Evolutionary conservation across 1,140 invertebrate genomes (phyloP).

Genomic region (Oryctes rhinoceros): DNA sequence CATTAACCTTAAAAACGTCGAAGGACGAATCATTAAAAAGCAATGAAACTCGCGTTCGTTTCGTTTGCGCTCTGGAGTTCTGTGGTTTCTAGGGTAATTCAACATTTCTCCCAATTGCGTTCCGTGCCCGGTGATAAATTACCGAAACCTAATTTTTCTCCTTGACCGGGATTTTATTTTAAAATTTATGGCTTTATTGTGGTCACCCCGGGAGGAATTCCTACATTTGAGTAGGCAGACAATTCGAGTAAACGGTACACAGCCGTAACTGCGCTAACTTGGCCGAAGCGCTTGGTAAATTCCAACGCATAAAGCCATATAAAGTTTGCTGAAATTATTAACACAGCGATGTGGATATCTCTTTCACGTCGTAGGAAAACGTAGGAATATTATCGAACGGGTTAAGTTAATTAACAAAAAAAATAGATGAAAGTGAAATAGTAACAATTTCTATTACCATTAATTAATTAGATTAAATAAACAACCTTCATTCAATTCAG

Average conservation of each 20-base stretch:
- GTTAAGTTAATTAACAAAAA: too few species aligned
- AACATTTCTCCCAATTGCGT: not conserved
- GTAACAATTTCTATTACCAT: too few species aligned
- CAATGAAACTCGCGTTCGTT: too few species aligned
- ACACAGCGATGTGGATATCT: too few species aligned
- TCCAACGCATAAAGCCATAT: not conserved
- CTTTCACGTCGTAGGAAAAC: too few species aligned
- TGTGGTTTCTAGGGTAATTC: not conserved
- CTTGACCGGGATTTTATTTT: slow-evolving; percentile 9
- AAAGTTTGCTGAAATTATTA: too few species aligned
- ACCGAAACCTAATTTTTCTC: slow-evolving; percentile 10
- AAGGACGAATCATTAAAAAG: too few species aligned
- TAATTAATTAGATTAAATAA: too few species aligned
- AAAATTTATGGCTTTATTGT: slow-evolving; percentile 15
- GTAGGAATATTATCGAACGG: too few species aligned
- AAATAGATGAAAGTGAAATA: too few species aligned
- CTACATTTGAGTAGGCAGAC: not conserved
- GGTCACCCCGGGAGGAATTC: slow-evolving; percentile 3
- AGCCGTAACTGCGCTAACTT: not conserved
- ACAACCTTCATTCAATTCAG: too few species aligned
- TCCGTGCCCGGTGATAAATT: not conserved
- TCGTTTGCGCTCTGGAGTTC: not conserved
- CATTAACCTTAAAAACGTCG: too few species aligned
- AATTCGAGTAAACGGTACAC: not conserved
- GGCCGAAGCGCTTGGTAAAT: not conserved